Evolutionary conservation across 2,888 invertebrate species (phyloP).

Genomic region (Nomada fabriciana): DNA sequence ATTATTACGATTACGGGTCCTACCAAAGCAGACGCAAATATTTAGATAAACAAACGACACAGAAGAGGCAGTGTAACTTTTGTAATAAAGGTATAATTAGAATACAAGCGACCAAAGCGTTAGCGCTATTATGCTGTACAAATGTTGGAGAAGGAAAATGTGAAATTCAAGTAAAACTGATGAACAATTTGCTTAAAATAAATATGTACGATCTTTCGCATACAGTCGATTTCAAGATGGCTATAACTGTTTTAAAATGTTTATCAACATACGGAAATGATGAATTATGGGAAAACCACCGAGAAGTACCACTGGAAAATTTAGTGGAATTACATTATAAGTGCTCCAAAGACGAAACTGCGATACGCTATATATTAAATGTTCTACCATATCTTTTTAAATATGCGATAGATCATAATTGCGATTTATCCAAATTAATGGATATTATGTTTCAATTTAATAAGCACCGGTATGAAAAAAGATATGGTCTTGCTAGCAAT

Average conservation of each 20-base stretch:
- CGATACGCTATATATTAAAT: conserved; percentile 78
- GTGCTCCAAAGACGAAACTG: conserved; percentile 78
- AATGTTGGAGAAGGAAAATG: conserved; percentile 60
- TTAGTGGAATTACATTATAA: conserved; percentile 77
- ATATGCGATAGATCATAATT: conserved; percentile 45
- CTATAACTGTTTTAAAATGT: conserved; percentile 80
- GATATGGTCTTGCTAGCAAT: conserved; percentile 82
- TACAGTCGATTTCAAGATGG: conserved; percentile 74
- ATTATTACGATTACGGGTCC: conserved; percentile 27
- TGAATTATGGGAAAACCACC: conserved; percentile 60
- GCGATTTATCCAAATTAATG: conserved; percentile 32
- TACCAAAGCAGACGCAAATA: conserved; percentile 39
- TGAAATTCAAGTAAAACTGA: conserved; percentile 67
- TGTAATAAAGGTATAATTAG: conserved; percentile 63
- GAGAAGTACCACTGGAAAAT: conserved; percentile 72
- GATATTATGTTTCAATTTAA: conserved; percentile 27
- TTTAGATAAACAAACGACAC: conserved; percentile 12
- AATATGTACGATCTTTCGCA: conserved; percentile 70
- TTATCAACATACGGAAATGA: conserved; percentile 66
- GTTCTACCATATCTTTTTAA: conserved; percentile 77
- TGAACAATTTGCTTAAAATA: conserved; percentile 74
- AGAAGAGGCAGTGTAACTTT: conserved; percentile 21
- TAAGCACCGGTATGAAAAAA: conserved; percentile 13
- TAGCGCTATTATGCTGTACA: conserved; percentile 75
- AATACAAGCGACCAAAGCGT: conserved; percentile 71